These are phyloP conservation scores for Globodera rostochiensis DNA, from an alignment of 1,140 invertebrate genomes.

Conservation along the genomic window DNA sequence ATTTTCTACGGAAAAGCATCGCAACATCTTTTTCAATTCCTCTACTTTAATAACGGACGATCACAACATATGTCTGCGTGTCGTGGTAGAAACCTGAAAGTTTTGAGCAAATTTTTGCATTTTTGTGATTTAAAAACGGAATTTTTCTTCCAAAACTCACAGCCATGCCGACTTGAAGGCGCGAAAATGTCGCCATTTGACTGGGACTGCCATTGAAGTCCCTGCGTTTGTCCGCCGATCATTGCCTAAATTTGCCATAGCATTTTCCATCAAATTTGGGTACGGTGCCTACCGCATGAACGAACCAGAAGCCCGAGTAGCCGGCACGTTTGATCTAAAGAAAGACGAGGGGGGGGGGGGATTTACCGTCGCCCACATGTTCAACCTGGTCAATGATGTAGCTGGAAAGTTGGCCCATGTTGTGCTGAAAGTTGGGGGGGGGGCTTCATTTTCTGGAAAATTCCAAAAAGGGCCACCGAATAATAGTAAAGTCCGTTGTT, in stretches of 20 bases:
- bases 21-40: background rate
- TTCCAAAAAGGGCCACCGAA: background rate
- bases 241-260: background rate
- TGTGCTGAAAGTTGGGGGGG: background rate
- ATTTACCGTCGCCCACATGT: background rate
- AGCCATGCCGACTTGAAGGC: conserved; percentile 21
- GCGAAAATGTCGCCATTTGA: conserved; percentile 25
- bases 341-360: background rate
- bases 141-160: background rate
- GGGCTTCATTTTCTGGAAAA: background rate
- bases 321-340: conserved; percentile 13
- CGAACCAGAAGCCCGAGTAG: conserved; percentile 28
- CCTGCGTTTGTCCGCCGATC: conserved; percentile 25
- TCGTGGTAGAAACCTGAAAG: conserved; percentile 28
- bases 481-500: conserved; percentile 28
- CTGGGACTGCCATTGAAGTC: conserved; percentile 22
- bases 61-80: conserved; percentile 19
- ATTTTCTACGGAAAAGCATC: background rate
- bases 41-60: conserved; percentile 9
- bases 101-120: background rate
- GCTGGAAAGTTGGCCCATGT: conserved; percentile 19
- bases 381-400: conserved; percentile 23
- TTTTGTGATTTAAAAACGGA: background rate
- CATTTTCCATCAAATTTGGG: background rate
- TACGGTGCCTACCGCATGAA: conserved; percentile 19